A percentile compares a stretch with the other conserved stretches of the same genome.
Evolutionary conservation across 2,888 invertebrate species (phyloP).

Genomic region (Eurois occulta): DNA sequence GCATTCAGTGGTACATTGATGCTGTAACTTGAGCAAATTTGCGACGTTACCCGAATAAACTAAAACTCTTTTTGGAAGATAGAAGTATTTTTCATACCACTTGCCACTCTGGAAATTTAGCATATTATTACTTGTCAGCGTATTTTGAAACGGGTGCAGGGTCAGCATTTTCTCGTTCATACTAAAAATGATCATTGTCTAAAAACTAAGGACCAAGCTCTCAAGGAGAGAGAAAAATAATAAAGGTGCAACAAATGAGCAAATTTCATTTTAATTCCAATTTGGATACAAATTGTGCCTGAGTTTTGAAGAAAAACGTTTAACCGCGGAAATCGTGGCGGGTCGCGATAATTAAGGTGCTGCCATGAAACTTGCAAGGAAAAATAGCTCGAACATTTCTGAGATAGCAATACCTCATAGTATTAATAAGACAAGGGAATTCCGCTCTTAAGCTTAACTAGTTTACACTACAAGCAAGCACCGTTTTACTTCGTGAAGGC

Average conservation of each 20-base stretch:
- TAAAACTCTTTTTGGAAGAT: slow-evolving; percentile 6
- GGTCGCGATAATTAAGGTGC: slow-evolving; percentile 22
- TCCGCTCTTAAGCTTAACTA: neutral
- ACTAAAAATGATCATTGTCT: neutral
- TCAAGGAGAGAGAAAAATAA: neutral
- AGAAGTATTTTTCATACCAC: neutral
- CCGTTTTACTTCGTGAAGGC: neutral
- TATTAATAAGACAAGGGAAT: neutral
- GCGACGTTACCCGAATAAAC: slow-evolving; percentile 25
- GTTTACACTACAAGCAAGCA: neutral
- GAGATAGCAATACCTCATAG: neutral
- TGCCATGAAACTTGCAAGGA: slow-evolving; percentile 5
- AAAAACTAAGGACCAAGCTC: neutral
- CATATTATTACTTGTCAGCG: neutral
- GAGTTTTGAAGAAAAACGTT: slow-evolving; percentile 26
- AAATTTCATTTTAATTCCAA: neutral
- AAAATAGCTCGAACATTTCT: neutral
- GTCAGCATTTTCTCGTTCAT: neutral
- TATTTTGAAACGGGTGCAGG: neutral
- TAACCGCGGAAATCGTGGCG: neutral
- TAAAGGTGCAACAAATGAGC: neutral
- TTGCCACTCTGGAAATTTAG: neutral
- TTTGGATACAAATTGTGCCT: neutral
- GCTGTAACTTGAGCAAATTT: slow-evolving; percentile 32
- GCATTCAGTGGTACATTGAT: slow-evolving; percentile 14